Evolutionary conservation across 2,797 vertebrate genomes (phyloP).

Genomic region (Sarcoramphus papa): DNA sequence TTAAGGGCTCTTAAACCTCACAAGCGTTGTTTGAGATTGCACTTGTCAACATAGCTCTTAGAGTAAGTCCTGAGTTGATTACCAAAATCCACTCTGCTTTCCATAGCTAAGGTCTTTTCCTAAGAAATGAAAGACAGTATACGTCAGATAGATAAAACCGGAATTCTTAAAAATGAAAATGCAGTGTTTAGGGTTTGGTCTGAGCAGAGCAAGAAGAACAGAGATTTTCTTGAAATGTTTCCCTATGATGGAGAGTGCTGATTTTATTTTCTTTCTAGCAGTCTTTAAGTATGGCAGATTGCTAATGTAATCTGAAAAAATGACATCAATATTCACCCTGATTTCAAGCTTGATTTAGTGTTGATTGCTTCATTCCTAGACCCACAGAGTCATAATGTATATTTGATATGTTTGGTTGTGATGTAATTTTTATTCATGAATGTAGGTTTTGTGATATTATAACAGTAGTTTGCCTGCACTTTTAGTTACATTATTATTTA

Average conservation of each 20-base stretch:
- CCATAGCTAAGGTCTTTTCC: neutral
- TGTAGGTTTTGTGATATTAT: neutral
- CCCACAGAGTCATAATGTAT: neutral
- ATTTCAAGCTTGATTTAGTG: constrained; percentile 39
- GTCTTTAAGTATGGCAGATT: neutral
- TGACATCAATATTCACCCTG: neutral
- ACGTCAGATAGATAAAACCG: neutral
- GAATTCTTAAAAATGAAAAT: neutral
- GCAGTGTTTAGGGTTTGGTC: neutral
- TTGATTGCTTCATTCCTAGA: constrained; percentile 15
- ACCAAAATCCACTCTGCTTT: neutral
- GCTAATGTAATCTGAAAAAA: constrained; percentile 16
- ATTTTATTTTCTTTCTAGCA: neutral
- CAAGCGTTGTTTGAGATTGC: constrained; percentile 3
- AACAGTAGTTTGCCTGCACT: neutral
- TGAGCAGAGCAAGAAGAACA: neutral
- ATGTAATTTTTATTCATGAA: constrained; percentile 9
- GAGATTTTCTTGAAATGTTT: neutral
- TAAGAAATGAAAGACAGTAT: neutral
- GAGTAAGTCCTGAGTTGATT: neutral
- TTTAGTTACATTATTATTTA: constrained; percentile 4
- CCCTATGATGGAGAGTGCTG: neutral
- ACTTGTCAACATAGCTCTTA: neutral
- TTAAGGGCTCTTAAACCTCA: constrained; percentile 1
- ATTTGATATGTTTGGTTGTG: neutral